phyloP scores from a whole-genome alignment of 2,113 vertebrate species.

The Pomatorhinus ruficollis region DNA sequence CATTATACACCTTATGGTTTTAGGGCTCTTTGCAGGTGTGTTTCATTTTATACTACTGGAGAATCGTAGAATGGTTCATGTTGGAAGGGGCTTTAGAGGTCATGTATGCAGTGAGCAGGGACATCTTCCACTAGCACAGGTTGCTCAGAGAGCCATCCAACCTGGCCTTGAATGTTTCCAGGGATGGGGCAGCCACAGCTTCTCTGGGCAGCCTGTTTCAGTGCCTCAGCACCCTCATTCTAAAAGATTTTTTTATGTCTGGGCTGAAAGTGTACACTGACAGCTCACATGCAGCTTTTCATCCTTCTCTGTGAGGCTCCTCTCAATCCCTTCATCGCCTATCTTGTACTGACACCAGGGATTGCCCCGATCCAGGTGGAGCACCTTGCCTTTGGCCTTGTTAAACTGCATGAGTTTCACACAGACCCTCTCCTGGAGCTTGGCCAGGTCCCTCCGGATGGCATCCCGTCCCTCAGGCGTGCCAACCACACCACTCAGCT shows the following conservation, averaged over 20 bases:
- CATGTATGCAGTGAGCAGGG: neutral
- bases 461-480: neutral
- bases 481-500: neutral
- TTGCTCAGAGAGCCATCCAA: neutral
- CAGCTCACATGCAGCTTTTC: neutral
- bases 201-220: neutral
- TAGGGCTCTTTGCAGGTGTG: neutral
- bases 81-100: neutral
- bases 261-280: neutral
- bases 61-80: neutral
- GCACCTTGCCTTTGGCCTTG: neutral
- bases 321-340: neutral
- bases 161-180: neutral
- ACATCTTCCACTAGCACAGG: neutral
- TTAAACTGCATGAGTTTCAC: neutral
- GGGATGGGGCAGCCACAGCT: neutral
- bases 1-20: neutral
- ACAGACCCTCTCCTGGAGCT: neutral
- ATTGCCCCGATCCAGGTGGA: accelerated
- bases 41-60: neutral
- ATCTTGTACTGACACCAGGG: too few relatives aligned
- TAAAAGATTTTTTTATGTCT: neutral
- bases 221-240: neutral
- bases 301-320: neutral
- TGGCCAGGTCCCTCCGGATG: neutral